Conservation (phyloP, 2,888 invertebrate species). For the Sturmia bella region DNA sequence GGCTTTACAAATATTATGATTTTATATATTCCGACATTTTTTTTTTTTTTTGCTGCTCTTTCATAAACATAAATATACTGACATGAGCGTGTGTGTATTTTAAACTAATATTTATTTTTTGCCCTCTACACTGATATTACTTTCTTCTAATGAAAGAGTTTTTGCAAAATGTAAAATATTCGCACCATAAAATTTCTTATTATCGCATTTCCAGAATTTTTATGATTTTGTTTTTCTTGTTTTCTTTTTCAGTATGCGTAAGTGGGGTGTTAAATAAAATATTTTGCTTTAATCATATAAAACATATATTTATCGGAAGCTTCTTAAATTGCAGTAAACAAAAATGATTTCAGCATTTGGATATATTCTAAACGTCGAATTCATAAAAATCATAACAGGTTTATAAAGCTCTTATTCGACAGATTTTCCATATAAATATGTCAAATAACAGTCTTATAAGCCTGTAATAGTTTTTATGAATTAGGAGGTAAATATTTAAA, state of each 20-base stretch:
- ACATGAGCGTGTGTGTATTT: neutral
- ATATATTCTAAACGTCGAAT: no score
- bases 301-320: no score
- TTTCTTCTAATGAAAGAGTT: constrained; percentile 30
- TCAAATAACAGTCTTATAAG: no score
- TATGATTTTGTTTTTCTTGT: constrained; percentile 2
- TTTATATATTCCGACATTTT: constrained; percentile 30
- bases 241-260: neutral
- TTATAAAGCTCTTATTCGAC: no score
- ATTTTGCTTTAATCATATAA: no score
- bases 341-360: no score
- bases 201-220: constrained; percentile 53
- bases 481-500: no score
- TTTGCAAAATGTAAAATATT: constrained; percentile 57
- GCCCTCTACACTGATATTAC: neutral
- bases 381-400: no score
- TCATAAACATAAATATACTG: neutral
- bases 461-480: no score
- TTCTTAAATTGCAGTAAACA: no score
- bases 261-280: no score
- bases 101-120: neutral
- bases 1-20: constrained; percentile 50
- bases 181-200: constrained; percentile 50
- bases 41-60: neutral
- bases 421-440: no score